Conservation (phyloP, 2,113 vertebrate species). For the Elaphurus davidianus region DNA sequence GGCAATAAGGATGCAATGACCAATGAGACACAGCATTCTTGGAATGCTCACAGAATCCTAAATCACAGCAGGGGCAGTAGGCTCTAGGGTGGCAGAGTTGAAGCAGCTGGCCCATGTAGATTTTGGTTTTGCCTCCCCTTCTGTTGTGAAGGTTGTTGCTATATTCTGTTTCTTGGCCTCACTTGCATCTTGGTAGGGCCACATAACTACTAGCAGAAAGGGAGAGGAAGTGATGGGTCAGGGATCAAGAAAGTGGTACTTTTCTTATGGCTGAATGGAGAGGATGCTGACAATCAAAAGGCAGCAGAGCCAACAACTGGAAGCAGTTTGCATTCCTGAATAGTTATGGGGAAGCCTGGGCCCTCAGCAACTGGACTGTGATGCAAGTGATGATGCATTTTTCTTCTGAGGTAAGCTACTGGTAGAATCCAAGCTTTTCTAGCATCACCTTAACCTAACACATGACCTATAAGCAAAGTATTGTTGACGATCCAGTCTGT, state of each 20-base stretch:
- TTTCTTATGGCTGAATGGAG: background rate
- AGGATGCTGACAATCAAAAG: background rate
- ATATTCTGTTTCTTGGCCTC: background rate
- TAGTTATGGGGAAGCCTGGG: background rate
- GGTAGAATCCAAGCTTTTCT: background rate
- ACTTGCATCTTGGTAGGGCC: background rate
- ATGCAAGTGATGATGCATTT: background rate
- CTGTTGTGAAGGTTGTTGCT: background rate
- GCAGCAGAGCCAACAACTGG: background rate
- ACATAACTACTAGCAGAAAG: background rate
- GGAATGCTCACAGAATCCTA: background rate
- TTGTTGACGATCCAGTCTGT: background rate
- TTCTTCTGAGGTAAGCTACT: background rate
- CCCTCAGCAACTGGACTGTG: rapidly evolving
- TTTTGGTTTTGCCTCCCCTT: background rate
- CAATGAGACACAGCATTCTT: background rate
- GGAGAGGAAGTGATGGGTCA: background rate
- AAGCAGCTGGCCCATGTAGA: background rate
- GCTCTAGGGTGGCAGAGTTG: background rate
- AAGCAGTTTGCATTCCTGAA: background rate
- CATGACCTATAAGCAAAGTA: background rate
- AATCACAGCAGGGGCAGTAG: rapidly evolving
- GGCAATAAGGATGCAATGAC: background rate
- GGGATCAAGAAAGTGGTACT: background rate
- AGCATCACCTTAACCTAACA: background rate